Percentiles rank a stretch among this genome's conserved stretches.
Evolutionary conservation across 2,797 vertebrate species (phyloP).

Genomic region (Clarias platycephalus): DNA sequence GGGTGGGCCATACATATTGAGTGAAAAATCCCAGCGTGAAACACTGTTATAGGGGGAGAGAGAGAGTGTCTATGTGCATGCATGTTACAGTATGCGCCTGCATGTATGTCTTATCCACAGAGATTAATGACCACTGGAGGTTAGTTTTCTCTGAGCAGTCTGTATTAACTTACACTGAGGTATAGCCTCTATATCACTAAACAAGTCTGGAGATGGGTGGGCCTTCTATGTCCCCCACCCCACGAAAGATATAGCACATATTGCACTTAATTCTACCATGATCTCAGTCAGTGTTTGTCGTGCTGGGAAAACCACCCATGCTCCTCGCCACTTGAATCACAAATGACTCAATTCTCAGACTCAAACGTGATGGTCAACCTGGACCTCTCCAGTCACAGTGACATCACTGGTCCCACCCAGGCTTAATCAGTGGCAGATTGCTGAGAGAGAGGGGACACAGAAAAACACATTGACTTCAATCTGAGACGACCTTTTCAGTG

Average conservation of each 20-base stretch:
- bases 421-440: slow-evolving; percentile 77
- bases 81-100: slow-evolving; percentile 18
- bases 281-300: slow-evolving; percentile 49
- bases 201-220: slow-evolving; percentile 43
- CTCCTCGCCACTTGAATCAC: slow-evolving; percentile 42
- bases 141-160: slow-evolving; percentile 27
- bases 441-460: slow-evolving; percentile 48
- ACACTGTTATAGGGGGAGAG: slow-evolving; percentile 46
- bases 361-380: slow-evolving; percentile 67
- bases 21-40: slow-evolving; percentile 57
- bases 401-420: slow-evolving; percentile 75
- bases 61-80: slow-evolving; percentile 23
- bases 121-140: slow-evolving; percentile 29
- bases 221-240: slow-evolving; percentile 37
- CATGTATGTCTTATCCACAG: slow-evolving; percentile 27
- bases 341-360: slow-evolving; percentile 54
- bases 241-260: slow-evolving; percentile 52
- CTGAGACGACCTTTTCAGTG: slow-evolving; percentile 40
- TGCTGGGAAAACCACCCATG: slow-evolving; percentile 50
- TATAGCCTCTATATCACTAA: slow-evolving; percentile 26
- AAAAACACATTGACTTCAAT: slow-evolving; percentile 39
- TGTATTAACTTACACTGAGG: slow-evolving; percentile 27
- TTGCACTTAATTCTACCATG: slow-evolving; percentile 52
- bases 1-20: slow-evolving; percentile 56
- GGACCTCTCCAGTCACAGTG: slow-evolving; percentile 68